phyloP scores from a whole-genome alignment of 2,888 invertebrate genomes.

The Leptinotarsa rubiginosa region DNA sequence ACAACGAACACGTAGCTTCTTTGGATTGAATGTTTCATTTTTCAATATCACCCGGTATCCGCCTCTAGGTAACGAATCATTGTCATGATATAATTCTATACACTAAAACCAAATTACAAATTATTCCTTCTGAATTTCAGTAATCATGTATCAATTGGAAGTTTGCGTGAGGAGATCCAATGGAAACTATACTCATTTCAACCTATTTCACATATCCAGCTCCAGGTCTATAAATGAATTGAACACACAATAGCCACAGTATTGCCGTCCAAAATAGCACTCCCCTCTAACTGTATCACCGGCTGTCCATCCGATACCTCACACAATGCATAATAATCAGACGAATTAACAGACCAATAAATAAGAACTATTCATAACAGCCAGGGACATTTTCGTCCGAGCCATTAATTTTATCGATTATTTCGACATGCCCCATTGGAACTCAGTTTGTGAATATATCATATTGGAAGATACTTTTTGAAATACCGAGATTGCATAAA shows the following conservation, averaged over 20 bases:
- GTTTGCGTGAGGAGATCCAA: too few species aligned
- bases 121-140: neutral
- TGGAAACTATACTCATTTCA: neutral
- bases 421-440: neutral
- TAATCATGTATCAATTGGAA: too few species aligned
- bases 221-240: slow-evolving; percentile 12
- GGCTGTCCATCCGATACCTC: slow-evolving; percentile 23
- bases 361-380: slow-evolving; percentile 31
- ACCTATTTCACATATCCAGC: neutral
- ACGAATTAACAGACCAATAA: slow-evolving; percentile 42
- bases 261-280: slow-evolving; percentile 31
- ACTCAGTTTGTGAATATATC: neutral
- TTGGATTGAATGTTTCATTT: too few species aligned
- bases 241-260: slow-evolving; percentile 19
- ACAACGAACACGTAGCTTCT: too few species aligned
- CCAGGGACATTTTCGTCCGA: slow-evolving; percentile 12
- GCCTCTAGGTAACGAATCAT: too few species aligned
- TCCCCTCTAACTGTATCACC: slow-evolving; percentile 38
- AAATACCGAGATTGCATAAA: too few species aligned
- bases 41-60: too few species aligned
- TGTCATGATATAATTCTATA: too few species aligned
- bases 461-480: neutral
- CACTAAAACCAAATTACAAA: neutral
- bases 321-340: slow-evolving; percentile 36
- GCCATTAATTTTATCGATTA: neutral